Percentiles rank a stretch among this genome's conserved stretches.
phyloP scores from a whole-genome alignment of 2,113 vertebrate genomes.

The Machaerirhynchus nigripectus region DNA sequence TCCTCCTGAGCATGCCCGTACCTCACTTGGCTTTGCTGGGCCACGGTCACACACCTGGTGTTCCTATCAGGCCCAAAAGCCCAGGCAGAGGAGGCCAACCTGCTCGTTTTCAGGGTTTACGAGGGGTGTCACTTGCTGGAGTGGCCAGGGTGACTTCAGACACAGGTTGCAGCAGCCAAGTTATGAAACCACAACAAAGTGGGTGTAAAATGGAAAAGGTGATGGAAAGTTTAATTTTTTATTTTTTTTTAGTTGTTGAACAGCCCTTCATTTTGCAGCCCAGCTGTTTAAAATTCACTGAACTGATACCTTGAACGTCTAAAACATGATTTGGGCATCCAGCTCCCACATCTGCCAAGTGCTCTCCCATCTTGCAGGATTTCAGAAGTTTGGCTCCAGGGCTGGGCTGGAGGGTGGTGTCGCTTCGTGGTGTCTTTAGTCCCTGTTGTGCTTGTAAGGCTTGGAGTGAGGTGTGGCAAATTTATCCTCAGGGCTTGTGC shows the following conservation, averaged over 20 bases:
- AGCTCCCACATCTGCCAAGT: background rate
- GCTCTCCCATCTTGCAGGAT: fast-evolving
- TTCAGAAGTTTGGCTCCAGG: background rate
- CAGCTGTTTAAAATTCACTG: background rate
- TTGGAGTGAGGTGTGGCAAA: background rate
- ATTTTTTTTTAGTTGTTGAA: background rate
- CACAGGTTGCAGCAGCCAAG: background rate
- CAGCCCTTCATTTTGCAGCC: background rate
- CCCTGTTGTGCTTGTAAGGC: background rate
- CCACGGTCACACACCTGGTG: background rate
- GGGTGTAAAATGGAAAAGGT: slow-evolving; percentile 8
- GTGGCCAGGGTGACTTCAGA: slow-evolving; percentile 31
- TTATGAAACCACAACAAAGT: background rate
- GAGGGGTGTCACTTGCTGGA: background rate
- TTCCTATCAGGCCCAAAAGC: background rate
- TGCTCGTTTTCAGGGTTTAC: background rate
- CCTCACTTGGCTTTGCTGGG: background rate
- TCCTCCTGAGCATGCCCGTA: fast-evolving
- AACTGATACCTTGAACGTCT: background rate
- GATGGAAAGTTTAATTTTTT: background rate
- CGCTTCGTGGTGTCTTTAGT: background rate
- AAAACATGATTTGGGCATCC: background rate
- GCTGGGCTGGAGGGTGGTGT: background rate
- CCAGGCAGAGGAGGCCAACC: background rate
- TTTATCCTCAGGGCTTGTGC: background rate